A percentile compares a stretch with the other conserved stretches of the same genome.
phyloP scores from a whole-genome alignment of 2,797 vertebrate genomes.

The Adrianichthys oophorus region DNA sequence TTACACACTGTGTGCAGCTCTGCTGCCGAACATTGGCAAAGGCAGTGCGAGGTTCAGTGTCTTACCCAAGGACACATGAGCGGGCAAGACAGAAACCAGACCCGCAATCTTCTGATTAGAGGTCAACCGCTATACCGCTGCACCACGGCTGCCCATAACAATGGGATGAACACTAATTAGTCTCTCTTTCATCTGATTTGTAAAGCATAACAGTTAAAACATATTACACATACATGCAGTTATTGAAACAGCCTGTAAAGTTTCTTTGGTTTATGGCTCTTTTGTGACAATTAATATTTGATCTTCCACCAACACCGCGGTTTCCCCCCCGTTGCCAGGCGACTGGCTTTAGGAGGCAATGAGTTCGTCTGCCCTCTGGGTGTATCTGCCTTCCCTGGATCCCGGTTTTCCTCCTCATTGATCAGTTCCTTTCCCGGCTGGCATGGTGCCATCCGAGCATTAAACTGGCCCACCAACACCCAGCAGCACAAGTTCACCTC shows the following conservation, averaged over 20 bases:
- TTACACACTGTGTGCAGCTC: too few relatives aligned
- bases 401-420: conserved; percentile 52
- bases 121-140: too few relatives aligned
- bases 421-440: conserved; percentile 41
- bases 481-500: conserved; percentile 36
- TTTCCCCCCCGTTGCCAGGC: conserved; percentile 62
- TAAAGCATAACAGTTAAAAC: too few relatives aligned
- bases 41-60: too few relatives aligned
- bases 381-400: conserved; percentile 24
- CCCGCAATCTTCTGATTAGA: too few relatives aligned
- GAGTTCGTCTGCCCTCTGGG: conserved; percentile 55
- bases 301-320: conserved; percentile 37
- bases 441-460: conserved; percentile 64
- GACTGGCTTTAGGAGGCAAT: conserved; percentile 72
- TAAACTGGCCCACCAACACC: conserved; percentile 59
- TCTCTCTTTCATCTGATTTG: too few relatives aligned
- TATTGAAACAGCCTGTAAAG: too few relatives aligned
- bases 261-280: conserved; percentile 20
- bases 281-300: conserved; percentile 48
- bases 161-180: too few relatives aligned
- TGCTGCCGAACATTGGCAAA: too few relatives aligned
- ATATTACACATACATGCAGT: background rate
- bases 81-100: too few relatives aligned
- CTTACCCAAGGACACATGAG: too few relatives aligned
- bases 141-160: too few relatives aligned